These are phyloP conservation scores for Pyrocoelia pectoralis DNA, from an alignment of 2,888 invertebrate genomes.

Conservation along the genomic window DNA sequence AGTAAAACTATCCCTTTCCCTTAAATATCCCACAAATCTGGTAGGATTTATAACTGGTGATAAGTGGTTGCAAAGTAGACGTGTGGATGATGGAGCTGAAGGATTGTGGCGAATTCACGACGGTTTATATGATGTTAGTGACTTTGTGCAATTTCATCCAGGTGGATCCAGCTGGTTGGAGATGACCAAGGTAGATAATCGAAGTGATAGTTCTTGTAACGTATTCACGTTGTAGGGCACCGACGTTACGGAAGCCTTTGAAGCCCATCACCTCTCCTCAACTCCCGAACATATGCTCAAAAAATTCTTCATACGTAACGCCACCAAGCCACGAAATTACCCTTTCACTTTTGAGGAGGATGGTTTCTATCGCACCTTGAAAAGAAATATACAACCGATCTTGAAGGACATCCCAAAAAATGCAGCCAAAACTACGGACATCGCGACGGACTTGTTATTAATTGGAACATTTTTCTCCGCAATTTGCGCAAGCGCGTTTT, in stretches of 20 bases:
- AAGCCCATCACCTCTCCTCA: conserved; percentile 71
- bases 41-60: no score
- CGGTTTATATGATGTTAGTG: conserved; percentile 82
- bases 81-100: conserved; percentile 72
- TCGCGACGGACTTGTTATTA: conserved; percentile 58
- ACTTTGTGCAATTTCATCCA: conserved; percentile 83
- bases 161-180: conserved; percentile 82
- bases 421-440: conserved; percentile 52
- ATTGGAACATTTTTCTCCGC: conserved; percentile 52
- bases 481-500: conserved; percentile 51
- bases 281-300: conserved; percentile 65
- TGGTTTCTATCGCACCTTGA: conserved; percentile 78
- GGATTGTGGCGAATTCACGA: conserved; percentile 82
- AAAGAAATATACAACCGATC: conserved; percentile 63
- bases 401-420: conserved; percentile 64
- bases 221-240: no score
- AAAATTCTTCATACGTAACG: conserved; percentile 72
- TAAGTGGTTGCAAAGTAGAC: conserved; percentile 24
- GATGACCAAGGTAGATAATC: conserved; percentile 67
- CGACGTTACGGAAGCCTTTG: conserved; percentile 63
- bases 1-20: no score
- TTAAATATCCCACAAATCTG: no score
- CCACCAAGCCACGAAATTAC: conserved; percentile 71
- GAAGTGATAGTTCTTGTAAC: no score
- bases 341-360: conserved; percentile 77